Conservation (phyloP, 92 coral and sea anemone species). For the Galaxea fascicularis region DNA sequence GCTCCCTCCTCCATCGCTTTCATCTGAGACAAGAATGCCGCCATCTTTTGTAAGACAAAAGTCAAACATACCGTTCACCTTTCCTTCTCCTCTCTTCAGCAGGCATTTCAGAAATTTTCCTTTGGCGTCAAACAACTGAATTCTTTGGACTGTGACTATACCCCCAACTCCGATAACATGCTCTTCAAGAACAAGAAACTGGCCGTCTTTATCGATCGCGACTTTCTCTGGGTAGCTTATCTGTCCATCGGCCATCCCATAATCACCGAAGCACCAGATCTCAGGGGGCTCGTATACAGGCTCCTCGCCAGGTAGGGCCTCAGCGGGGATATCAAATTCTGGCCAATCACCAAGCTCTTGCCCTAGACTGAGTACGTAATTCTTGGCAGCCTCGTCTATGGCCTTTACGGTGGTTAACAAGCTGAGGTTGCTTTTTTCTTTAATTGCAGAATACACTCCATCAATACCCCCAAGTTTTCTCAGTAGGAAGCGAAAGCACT, state of each 20-base stretch:
- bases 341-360: conserved; percentile 58
- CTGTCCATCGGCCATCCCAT: conserved; percentile 84
- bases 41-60: conserved; percentile 86
- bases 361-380: conserved; percentile 63
- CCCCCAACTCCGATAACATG: conserved; percentile 72
- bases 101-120: conserved; percentile 82
- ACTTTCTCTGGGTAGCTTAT: conserved; percentile 82
- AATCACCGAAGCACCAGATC: conserved; percentile 95
- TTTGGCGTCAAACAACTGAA: conserved; percentile 79
- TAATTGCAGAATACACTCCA: conserved; percentile 61
- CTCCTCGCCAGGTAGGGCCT: conserved; percentile 51
- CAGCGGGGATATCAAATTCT: conserved; percentile 62
- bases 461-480: conserved; percentile 50
- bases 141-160: conserved; percentile 71
- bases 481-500: conserved; percentile 45
- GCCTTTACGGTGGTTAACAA: conserved; percentile 64
- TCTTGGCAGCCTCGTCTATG: conserved; percentile 74
- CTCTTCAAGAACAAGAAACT: conserved; percentile 86
- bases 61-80: conserved; percentile 83
- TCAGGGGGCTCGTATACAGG: conserved; percentile 78
- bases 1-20: conserved; percentile 61
- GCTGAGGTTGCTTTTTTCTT: conserved; percentile 60
- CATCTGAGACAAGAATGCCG: conserved; percentile 74
- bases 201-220: conserved; percentile 76
- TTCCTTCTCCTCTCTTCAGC: conserved; percentile 83